phyloP scores from a whole-genome alignment of 2,113 vertebrate species.

The Reinhardtius hippoglossoides region DNA sequence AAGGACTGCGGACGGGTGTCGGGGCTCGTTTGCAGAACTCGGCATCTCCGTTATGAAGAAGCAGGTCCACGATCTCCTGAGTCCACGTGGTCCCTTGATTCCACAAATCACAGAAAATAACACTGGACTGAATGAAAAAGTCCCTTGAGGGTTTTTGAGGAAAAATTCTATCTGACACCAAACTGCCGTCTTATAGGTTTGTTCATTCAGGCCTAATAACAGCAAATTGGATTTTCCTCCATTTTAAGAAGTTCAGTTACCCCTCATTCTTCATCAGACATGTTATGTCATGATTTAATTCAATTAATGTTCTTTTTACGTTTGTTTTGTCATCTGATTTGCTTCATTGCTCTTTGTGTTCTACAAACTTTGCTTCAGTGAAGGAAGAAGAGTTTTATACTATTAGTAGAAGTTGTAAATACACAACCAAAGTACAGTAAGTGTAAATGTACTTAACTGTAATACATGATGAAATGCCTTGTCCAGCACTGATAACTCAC shows the following conservation, averaged over 20 bases:
- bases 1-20: conserved; percentile 75
- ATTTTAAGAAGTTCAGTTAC: no score
- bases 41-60: conserved; percentile 79
- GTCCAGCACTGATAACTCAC: no score
- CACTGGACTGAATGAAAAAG: not conserved
- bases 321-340: no score
- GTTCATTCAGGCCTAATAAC: no score
- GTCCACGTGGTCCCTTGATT: conserved; percentile 86
- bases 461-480: not conserved
- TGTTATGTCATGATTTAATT: no score
- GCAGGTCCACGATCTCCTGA: conserved; percentile 87
- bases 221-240: no score
- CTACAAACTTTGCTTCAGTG: no score
- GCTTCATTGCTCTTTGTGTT: no score
- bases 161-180: not conserved
- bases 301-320: no score
- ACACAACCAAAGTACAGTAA: no score
- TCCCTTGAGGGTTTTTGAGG: not conserved
- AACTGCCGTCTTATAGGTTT: not conserved
- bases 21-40: conserved; percentile 80
- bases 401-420: not conserved
- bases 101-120: conserved; percentile 22
- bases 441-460: not conserved
- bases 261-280: no score
- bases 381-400: no score